Evolutionary conservation across 1,140 invertebrate genomes (phyloP).

Genomic region (Epicauta chinensis): DNA sequence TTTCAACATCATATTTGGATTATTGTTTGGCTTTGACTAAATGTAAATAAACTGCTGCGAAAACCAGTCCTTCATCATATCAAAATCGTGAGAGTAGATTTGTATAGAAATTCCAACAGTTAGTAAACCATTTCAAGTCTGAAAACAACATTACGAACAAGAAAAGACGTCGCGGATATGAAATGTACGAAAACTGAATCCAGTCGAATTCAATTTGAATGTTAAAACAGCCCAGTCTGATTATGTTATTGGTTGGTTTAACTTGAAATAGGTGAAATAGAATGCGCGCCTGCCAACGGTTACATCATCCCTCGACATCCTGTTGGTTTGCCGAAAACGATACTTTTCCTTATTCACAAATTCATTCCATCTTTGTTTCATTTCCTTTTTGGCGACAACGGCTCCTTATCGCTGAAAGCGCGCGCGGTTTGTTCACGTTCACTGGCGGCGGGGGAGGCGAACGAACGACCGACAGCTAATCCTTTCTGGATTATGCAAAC

Average conservation of each 20-base stretch:
- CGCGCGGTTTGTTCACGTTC: no score
- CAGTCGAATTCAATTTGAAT: slow-evolving; percentile 15
- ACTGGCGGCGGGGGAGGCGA: no score
- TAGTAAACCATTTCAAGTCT: slow-evolving; percentile 12
- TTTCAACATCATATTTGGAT: no score
- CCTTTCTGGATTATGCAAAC: slow-evolving; percentile 24
- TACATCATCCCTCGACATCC: no score
- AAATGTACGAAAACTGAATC: slow-evolving; percentile 16
- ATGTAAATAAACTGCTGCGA: no score
- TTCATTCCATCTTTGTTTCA: no score
- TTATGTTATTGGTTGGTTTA: slow-evolving; percentile 20
- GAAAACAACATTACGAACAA: slow-evolving; percentile 11
- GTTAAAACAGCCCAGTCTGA: slow-evolving; percentile 14
- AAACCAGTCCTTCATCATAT: no score
- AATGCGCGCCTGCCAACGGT: slow-evolving; percentile 1
- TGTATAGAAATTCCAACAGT: slow-evolving; percentile 12
- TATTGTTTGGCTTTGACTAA: no score
- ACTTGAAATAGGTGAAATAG: slow-evolving; percentile 18
- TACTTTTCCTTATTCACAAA: no score
- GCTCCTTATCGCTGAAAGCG: slow-evolving; percentile 12
- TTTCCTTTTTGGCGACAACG: no score
- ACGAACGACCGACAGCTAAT: slow-evolving; percentile 15
- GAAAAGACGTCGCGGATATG: slow-evolving; percentile 14
- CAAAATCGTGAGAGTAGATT: neutral
- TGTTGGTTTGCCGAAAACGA: no score